A percentile compares a stretch with the other conserved stretches of the same genome.
Conservation (phyloP, 2,113 vertebrate genomes). For the Brienomyrus longianalis region DNA sequence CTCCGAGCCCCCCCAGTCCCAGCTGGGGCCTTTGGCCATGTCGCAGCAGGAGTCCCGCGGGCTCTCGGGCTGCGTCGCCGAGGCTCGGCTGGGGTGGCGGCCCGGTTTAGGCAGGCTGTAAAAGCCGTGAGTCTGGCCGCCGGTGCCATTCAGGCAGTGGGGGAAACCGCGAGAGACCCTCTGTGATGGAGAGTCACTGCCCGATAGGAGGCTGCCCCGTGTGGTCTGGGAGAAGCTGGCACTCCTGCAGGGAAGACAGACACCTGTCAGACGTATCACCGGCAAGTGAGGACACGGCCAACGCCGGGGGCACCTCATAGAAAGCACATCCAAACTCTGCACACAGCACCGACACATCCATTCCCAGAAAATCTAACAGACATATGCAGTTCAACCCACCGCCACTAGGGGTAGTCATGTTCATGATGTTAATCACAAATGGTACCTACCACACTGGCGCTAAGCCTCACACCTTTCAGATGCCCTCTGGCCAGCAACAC, state of each 20-base stretch:
- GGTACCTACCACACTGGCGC: neutral
- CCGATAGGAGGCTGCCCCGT: slow-evolving; percentile 72
- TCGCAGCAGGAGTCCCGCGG: slow-evolving; percentile 75
- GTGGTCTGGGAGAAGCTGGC: slow-evolving; percentile 94
- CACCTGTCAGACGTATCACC: neutral
- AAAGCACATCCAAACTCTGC: neutral
- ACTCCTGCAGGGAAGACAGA: slow-evolving; percentile 61
- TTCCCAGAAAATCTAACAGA: neutral
- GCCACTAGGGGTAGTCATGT: neutral
- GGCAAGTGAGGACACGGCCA: neutral
- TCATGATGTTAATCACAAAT: neutral
- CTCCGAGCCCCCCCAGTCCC: slow-evolving; percentile 77
- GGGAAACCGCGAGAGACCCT: slow-evolving; percentile 84
- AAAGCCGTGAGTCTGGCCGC: slow-evolving; percentile 78
- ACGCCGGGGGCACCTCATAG: neutral
- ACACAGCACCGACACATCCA: neutral
- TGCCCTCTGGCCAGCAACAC: neutral
- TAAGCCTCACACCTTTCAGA: neutral
- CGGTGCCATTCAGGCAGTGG: slow-evolving; percentile 77
- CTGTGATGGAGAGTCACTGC: slow-evolving; percentile 78
- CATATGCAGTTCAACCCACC: neutral
- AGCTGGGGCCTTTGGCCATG: slow-evolving; percentile 73
- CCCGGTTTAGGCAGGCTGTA: slow-evolving; percentile 89
- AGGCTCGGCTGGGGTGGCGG: slow-evolving; percentile 50
- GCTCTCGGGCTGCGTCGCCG: slow-evolving; percentile 43